phyloP scores from a whole-genome alignment of 2,888 invertebrate species.

The Orthosia incerta region DNA sequence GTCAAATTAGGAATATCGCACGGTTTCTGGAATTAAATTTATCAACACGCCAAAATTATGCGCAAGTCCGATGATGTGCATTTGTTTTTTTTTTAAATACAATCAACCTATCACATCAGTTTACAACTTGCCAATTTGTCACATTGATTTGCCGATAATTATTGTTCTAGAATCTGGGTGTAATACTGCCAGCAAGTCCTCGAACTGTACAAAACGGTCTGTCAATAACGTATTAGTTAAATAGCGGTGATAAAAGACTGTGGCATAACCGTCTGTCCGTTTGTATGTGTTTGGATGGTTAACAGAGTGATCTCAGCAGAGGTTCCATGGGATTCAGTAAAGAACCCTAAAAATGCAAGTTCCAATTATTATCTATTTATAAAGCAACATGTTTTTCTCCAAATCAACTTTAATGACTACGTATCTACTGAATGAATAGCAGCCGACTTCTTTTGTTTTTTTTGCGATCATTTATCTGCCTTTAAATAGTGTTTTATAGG shows the following conservation, averaged over 20 bases:
- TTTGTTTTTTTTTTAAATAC: too few relatives aligned
- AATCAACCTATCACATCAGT: neutral
- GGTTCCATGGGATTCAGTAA: neutral
- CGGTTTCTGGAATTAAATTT: too few relatives aligned
- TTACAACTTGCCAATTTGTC: neutral
- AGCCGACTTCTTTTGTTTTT: neutral
- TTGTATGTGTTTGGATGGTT: too few relatives aligned
- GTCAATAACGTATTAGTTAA: neutral
- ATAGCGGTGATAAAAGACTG: neutral
- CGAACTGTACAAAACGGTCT: neutral
- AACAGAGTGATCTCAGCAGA: neutral
- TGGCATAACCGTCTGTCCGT: too few relatives aligned
- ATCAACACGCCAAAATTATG: too few relatives aligned
- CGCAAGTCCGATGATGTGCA: too few relatives aligned
- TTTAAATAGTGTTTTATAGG: neutral
- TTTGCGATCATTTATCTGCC: neutral
- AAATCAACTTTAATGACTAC: too few relatives aligned
- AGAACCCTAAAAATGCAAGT: too few relatives aligned
- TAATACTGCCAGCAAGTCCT: neutral
- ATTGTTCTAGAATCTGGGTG: neutral
- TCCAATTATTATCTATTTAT: neutral
- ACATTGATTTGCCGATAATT: neutral
- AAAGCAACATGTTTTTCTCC: neutral
- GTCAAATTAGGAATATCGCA: too few relatives aligned
- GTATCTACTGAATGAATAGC: too few relatives aligned